Conservation (phyloP, 30 jellyfish, hydroid and myxozoan genomes). For the Hydractinia echinata region DNA sequence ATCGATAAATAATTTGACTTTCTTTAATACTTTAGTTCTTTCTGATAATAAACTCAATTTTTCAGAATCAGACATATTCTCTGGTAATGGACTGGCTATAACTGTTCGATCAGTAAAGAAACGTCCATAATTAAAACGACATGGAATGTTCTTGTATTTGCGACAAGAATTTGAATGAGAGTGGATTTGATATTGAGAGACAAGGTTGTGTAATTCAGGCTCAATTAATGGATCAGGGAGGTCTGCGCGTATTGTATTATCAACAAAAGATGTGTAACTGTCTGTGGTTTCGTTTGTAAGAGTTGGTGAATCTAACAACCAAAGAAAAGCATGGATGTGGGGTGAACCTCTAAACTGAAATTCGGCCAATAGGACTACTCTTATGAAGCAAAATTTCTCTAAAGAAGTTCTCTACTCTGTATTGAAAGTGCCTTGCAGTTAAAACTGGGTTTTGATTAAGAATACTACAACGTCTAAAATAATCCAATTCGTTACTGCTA, state of each 20-base stretch:
- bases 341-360: not conserved
- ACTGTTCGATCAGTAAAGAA: constrained; percentile 10
- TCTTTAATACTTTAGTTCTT: not conserved
- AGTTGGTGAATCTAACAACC: not conserved
- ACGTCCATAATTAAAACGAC: constrained; percentile 18
- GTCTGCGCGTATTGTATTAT: not conserved
- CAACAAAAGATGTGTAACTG: not conserved
- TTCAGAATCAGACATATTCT: not conserved
- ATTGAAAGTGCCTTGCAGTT: constrained; percentile 45
- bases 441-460: constrained; percentile 33
- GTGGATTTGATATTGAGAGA: constrained; percentile 24
- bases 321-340: not conserved
- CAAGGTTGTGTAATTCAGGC: constrained; percentile 10
- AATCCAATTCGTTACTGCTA: constrained; percentile 3
- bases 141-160: constrained; percentile 24
- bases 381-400: constrained; percentile 18
- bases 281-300: not conserved
- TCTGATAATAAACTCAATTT: not conserved
- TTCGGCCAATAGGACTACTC: constrained; percentile 14
- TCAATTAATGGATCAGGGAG: constrained; percentile 2
- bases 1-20: constrained; percentile 3
- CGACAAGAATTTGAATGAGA: constrained; percentile 22
- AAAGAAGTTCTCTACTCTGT: constrained; percentile 33
- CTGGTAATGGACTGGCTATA: constrained; percentile 11
- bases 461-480: constrained; percentile 23